Conservation (phyloP, 2,888 invertebrate genomes). For the Danaus chrysippus region DNA sequence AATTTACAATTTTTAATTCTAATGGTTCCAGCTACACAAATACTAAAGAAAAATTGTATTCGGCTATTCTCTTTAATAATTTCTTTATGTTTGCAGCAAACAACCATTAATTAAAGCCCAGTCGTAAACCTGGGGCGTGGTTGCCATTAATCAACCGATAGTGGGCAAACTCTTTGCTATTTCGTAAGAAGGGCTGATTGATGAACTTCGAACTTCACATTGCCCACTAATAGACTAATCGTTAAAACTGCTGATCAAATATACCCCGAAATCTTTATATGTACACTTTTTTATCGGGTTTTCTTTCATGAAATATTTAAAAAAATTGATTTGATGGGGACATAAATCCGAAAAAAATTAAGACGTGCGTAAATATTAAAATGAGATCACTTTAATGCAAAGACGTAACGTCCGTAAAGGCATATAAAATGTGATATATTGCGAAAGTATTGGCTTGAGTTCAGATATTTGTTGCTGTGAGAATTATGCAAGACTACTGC, state of each 20-base stretch:
- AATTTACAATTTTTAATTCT: no score
- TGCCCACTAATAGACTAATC: constrained; percentile 16
- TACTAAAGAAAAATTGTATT: constrained; percentile 16
- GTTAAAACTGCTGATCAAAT: no score
- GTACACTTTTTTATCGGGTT: no score
- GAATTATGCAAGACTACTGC: background rate
- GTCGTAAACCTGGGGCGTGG: constrained; percentile 45
- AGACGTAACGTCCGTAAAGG: constrained; percentile 36
- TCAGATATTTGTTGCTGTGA: constrained; percentile 36
- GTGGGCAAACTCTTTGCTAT: constrained; percentile 42
- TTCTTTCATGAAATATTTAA: no score
- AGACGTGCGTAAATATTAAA: constrained; percentile 13
- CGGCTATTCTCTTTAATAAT: constrained; percentile 17
- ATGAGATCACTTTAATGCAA: constrained; percentile 34
- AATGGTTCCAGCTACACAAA: background rate
- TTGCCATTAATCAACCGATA: constrained; percentile 48
- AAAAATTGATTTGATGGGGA: no score
- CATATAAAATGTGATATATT: constrained; percentile 38
- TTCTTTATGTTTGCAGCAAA: constrained; percentile 35
- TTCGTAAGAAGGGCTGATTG: constrained; percentile 36
- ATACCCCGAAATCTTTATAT: no score
- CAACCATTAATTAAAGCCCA: constrained; percentile 46
- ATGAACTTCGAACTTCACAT: constrained; percentile 27
- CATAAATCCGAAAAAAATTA: no score
- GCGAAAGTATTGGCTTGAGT: constrained; percentile 37